Evolutionary conservation across 1,140 invertebrate species (phyloP), one percentile per base, ranked within the genome.

Genomic region (Chionoecetes opilio): DNA sequence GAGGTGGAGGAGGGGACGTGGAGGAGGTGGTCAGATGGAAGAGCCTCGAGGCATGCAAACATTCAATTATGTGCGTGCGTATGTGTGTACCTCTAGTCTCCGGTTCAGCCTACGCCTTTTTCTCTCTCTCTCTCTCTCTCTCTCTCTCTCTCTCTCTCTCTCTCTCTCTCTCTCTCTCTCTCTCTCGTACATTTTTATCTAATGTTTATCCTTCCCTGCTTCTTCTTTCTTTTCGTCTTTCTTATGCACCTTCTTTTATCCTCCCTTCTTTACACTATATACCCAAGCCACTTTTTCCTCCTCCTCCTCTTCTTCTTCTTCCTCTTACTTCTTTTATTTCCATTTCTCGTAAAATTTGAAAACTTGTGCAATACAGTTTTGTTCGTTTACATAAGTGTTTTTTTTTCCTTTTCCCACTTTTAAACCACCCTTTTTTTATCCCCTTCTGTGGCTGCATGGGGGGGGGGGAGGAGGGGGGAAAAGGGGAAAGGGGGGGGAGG

Each of bases 61-160:
- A 93, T 93, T 93, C 92, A 93, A 93, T 93, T 93, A 93, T 31
- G 35, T 82, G 17, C 46, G 82, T 14, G 32, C 8, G 6, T 35
- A 86, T 21, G 21, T 53, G 46, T 53, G 46, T 37, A 2, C 11
- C 17, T 41, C 9, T 3, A 8, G 2, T 34, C 17, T 11, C 11
- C 11, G 14, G 26, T 21, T 37, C 29, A n/a, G 1, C 3, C 21
- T 11, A 8, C 17, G 2, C 14, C 32, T 41, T 14, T 21, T 0
- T 41, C 32, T 63, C 53, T 63, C 53, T 63, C 53, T 63, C 21
- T 63, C 9, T 26, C 53, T 63, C 32, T 3, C 85, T 34, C 9
- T 38, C n/a, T 29, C 37, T 34, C 9, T 38, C 85, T 38, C 37
- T 38, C 85, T 38, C 53, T 63, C 53, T 63, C 53, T 63, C 53